Conservation (phyloP, 2,888 invertebrate genomes). For the Marronus borbonicus region DNA sequence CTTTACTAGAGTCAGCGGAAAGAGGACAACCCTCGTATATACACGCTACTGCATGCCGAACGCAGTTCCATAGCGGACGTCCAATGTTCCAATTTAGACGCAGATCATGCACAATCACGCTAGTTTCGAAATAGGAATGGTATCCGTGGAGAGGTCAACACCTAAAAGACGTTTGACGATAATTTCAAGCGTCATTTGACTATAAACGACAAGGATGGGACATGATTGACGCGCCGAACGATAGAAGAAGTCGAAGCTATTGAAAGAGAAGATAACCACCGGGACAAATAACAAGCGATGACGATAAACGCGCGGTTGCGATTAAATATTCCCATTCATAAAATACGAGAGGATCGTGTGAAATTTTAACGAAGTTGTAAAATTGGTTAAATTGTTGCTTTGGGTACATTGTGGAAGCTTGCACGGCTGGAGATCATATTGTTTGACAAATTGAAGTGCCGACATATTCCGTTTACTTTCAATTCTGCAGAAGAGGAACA, state of each 20-base stretch:
- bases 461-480: too few species aligned
- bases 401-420: too few species aligned
- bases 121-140: conserved; percentile 13
- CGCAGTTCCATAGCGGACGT: neutral
- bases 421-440: too few species aligned
- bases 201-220: neutral
- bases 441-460: too few species aligned
- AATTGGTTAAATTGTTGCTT: too few species aligned
- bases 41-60: neutral
- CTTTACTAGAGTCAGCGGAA: too few species aligned
- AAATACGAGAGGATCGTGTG: too few species aligned
- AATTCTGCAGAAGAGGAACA: too few species aligned
- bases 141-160: conserved; percentile 31
- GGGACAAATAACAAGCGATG: conserved; percentile 13
- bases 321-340: neutral
- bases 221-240: neutral
- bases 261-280: neutral
- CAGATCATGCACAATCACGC: conserved; percentile 28
- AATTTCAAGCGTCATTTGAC: conserved; percentile 8
- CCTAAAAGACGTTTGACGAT: neutral
- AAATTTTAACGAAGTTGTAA: too few species aligned
- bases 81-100: conserved; percentile 16
- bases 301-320: neutral
- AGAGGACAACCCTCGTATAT: too few species aligned
- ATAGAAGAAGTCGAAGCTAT: neutral